A percentile compares a stretch with the other conserved stretches of the same genome.
phyloP scores from a whole-genome alignment of 2,888 invertebrate species.

The Cyclophora punctaria region DNA sequence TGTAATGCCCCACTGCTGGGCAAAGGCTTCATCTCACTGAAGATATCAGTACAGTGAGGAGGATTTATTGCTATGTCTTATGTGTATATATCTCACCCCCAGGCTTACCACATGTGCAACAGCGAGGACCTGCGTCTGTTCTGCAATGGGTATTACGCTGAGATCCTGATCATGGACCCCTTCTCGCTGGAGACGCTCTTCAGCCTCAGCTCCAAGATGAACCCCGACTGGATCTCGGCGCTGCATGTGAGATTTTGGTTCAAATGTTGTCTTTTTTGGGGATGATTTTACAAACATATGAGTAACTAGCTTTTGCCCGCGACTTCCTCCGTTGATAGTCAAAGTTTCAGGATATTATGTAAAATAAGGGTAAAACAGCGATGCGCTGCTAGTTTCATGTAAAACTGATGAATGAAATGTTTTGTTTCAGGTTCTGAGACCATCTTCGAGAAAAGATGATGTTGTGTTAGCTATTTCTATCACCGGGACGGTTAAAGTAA shows the following conservation, averaged over 20 bases:
- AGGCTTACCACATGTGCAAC: slow-evolving; percentile 89
- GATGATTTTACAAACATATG: no score
- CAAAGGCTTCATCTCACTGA: no score
- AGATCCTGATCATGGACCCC: slow-evolving; percentile 97
- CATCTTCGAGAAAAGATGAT: slow-evolving; percentile 90
- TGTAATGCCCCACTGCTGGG: no score
- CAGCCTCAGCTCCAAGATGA: slow-evolving; percentile 93
- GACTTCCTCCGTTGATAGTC: no score
- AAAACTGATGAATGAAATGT: background rate
- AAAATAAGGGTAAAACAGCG: no score
- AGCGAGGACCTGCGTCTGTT: slow-evolving; percentile 90
- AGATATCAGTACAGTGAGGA: no score
- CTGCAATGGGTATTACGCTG: slow-evolving; percentile 98
- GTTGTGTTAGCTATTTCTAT: slow-evolving; percentile 96
- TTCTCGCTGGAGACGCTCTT: slow-evolving; percentile 94
- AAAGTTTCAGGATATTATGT: no score
- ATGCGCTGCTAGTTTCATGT: no score
- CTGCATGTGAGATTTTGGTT: slow-evolving; percentile 81
- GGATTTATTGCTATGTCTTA: no score
- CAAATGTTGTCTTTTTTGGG: no score
- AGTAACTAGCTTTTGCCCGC: no score
- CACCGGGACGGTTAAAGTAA: slow-evolving; percentile 92
- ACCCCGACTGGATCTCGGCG: slow-evolving; percentile 99
- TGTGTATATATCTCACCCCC: slow-evolving; percentile 1
- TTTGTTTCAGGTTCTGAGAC: slow-evolving; percentile 74